Base-by-base conservation (phyloP, 2,888 invertebrate genomes). In the Pegoplata infirma region DNA sequence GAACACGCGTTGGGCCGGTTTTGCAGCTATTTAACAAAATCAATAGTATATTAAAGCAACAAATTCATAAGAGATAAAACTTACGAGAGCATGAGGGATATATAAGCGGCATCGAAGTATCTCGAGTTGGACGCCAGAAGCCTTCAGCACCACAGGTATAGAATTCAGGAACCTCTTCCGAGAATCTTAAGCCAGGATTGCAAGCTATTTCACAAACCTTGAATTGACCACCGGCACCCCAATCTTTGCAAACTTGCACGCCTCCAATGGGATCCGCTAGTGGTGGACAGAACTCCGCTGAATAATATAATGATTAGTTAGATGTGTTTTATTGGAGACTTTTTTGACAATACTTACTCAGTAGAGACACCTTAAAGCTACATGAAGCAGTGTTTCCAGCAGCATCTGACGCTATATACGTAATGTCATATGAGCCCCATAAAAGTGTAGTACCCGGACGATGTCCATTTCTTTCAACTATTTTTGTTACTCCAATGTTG, bases 121-220 rank as follows among this genome's bases (percentile, higher is more conserved):
- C 94, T 40, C 90, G 91, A 0, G 96, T 96, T 61, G 98, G 98
- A 83, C 97, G 92, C 99, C 98, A 99, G 90, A 97, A 96, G 46
- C 98, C 99, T 93, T 98, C 98, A 66, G 96, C 96, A n/a, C 98
- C 98, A 87, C 99, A 99, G 0, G 97, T 97, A 89, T 98, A 99
- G 91, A 98, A 98, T 82, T 96, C 95, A 0, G 98, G 98, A n/a
- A 98, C 96, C 71, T 94, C 93, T 86, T 97, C 95, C 0, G 98
- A 97, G 91, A 99, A 99, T 82, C 95, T 91, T 5, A 97, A 90
- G n/a, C 96, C 96, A 72, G 93, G 90, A 82, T 96, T 95, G 85
- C 97, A 97, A 56, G 93, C 92, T 76, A 97, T 97, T 89, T 97
- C 97, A 88, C 98, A 98, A 1, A 98, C 89, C 90, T 97, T 97